Conservation (phyloP, 2,888 invertebrate genomes). For the Tridacna crocea region DNA sequence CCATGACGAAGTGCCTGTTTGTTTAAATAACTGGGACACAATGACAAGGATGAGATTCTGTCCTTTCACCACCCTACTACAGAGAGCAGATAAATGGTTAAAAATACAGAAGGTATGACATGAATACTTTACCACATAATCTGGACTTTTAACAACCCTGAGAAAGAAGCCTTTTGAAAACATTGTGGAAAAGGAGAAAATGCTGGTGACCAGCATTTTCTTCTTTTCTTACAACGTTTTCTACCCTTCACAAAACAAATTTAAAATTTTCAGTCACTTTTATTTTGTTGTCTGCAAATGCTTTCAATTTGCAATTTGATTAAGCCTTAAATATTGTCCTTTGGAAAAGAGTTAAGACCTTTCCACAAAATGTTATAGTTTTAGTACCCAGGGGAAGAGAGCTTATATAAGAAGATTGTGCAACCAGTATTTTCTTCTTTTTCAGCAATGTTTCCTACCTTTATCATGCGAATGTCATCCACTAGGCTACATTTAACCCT, state of each 20-base stretch:
- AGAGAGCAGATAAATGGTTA: constrained; percentile 61
- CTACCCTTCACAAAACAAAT: not conserved
- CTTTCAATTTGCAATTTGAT: not conserved
- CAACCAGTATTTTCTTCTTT: no score
- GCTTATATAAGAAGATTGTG: no score
- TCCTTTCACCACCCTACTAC: constrained; percentile 60
- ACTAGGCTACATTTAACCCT: no score
- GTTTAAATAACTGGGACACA: constrained; percentile 54
- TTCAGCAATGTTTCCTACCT: no score
- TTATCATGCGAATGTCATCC: no score
- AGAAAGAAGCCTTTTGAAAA: not conserved
- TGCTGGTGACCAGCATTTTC: no score
- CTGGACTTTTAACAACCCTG: not conserved
- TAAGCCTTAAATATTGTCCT: not conserved
- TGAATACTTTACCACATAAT: no score
- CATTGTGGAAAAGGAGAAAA: no score
- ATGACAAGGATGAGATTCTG: constrained; percentile 48
- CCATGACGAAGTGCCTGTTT: constrained; percentile 61
- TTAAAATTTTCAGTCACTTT: not conserved
- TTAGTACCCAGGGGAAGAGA: no score
- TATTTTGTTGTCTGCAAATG: not conserved
- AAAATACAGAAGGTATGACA: constrained; percentile 50
- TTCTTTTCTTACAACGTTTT: no score
- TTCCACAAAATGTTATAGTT: no score
- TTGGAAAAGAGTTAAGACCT: not conserved